Evolutionary conservation across 35 echinoderm and acorn worm genomes (phyloP), one percentile per base, ranked within the genome.

Genomic region (Apostichopus parvimensis): DNA sequence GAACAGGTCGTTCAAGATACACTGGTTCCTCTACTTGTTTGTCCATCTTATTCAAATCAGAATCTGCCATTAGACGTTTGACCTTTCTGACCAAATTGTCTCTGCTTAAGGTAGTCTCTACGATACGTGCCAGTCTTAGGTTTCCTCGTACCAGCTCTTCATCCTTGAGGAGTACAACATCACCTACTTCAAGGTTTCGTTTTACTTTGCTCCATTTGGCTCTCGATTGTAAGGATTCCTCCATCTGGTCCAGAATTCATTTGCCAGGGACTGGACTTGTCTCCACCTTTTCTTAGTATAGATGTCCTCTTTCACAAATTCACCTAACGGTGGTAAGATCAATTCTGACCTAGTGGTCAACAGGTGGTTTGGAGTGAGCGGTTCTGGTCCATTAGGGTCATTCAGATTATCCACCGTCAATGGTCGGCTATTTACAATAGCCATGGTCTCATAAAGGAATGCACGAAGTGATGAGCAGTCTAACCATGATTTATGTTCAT

Each of bases 171-270:
- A 87, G 15, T 4, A 93, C 92, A 92, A 77, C 80, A 56, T 94
- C 95, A 52, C 89, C 86, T 24, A 80, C 68, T 77, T 34, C 45
- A 18, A 92, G 15, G 82, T 97, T 90, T 78, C 79, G 10, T 73
- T 91, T 90, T 28, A 58, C 26, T 79, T 10, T 70, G 3, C 34
- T 14, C 76, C 76, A 91, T 53, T 91, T 91, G 54, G 79, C 73
- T 57, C 89, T 77, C 17, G 54, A 28, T 22, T 91, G 89, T 8
- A 80, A 55, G 24, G 18, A 6, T 13, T 22, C 4, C 21, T 22
- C 89, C 89, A 91, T 23, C 76, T 72, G 54, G 53, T 78, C 89
- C 89, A 91, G 56, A 91, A 91, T 78, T 56, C 4, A 57, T 79
- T 24, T 23, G 87, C 57, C 87, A 90, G 6, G 28, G 53, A 90